Evolutionary conservation across 2,113 vertebrate genomes (phyloP).

Genomic region (Ictidomys tridecemlineatus): DNA sequence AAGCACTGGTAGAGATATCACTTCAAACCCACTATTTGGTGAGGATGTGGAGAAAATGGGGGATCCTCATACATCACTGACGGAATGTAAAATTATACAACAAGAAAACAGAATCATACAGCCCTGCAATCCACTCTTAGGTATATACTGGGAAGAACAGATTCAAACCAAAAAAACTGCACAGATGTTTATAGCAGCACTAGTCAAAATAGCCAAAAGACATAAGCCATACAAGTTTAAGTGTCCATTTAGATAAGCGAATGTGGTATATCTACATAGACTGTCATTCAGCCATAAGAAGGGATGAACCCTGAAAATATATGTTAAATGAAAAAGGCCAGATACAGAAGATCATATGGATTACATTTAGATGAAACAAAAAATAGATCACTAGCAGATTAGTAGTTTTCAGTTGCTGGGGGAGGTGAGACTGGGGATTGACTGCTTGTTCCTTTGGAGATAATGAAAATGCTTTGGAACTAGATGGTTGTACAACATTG

Average conservation of each 20-base stretch:
- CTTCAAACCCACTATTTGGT: background rate
- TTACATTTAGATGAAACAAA: slow-evolving; percentile 24
- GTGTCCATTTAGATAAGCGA: slow-evolving; percentile 29
- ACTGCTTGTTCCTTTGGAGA: background rate
- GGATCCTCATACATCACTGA: background rate
- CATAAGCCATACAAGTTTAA: background rate
- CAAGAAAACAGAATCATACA: background rate
- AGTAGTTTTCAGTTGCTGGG: background rate
- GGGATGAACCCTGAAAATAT: slow-evolving; percentile 24
- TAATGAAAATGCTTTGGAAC: slow-evolving; percentile 50
- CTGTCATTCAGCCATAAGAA: slow-evolving; percentile 5
- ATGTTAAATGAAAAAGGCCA: slow-evolving; percentile 25
- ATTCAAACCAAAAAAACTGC: background rate
- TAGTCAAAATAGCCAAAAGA: slow-evolving; percentile 12
- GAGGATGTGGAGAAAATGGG: background rate
- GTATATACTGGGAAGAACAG: background rate
- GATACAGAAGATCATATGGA: background rate
- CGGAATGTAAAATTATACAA: background rate
- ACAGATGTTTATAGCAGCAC: background rate
- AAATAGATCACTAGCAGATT: background rate
- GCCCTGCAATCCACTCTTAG: background rate
- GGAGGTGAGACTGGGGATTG: background rate
- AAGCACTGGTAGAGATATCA: background rate
- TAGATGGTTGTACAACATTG: background rate
- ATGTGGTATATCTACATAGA: background rate